Percentiles rank a stretch among this genome's conserved stretches.
These are phyloP conservation scores for Cichladusa arquata DNA, from an alignment of 2,113 vertebrate species.

Conservation along the genomic window DNA sequence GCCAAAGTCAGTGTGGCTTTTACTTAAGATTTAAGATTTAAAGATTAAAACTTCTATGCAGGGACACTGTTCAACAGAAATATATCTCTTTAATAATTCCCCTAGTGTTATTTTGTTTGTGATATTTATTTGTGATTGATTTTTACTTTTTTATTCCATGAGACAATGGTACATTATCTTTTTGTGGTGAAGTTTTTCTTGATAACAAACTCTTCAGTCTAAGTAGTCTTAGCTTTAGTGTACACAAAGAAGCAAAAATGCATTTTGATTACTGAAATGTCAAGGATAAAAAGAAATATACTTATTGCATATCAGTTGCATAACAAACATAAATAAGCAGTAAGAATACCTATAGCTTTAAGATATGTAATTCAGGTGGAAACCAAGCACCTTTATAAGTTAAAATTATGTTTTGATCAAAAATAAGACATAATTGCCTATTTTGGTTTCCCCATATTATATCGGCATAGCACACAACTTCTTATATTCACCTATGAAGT, in stretches of 20 bases:
- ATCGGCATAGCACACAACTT: accelerated
- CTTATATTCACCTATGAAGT: background rate
- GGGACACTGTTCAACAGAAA: background rate
- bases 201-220: background rate
- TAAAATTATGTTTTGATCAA: background rate
- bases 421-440: background rate
- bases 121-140: background rate
- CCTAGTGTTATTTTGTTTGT: background rate
- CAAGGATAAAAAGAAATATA: background rate
- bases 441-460: background rate
- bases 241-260: background rate
- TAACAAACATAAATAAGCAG: background rate
- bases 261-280: background rate
- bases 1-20: background rate
- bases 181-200: background rate
- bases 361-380: background rate
- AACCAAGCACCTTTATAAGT: background rate
- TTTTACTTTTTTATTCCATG: background rate
- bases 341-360: background rate
- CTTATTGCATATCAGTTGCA: background rate
- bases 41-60: background rate
- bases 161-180: background rate
- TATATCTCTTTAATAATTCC: background rate
- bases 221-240: background rate
- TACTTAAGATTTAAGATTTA: background rate